phyloP scores from a whole-genome alignment of 2,113 vertebrate species.

The Thamnaconus septentrionalis region DNA sequence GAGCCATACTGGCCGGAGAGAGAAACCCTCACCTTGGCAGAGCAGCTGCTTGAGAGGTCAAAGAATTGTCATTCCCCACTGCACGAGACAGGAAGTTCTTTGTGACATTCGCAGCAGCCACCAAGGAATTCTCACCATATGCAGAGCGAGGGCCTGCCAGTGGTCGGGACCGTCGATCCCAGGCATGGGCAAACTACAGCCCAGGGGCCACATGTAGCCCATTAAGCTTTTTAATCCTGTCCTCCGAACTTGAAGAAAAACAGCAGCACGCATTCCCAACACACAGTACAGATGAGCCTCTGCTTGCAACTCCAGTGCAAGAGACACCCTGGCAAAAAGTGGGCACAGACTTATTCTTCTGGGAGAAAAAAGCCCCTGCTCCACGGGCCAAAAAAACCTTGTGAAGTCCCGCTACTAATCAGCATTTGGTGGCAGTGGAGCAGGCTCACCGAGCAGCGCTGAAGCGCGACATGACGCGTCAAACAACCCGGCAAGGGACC shows the following conservation, averaged over 20 bases:
- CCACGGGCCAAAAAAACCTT: no score
- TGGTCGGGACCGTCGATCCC: neutral
- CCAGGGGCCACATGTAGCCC: no score
- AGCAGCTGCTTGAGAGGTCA: slow-evolving; percentile 11
- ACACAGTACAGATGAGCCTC: neutral
- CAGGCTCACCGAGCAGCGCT: no score
- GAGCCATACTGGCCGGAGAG: neutral
- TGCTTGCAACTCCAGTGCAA: neutral
- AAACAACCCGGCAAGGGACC: no score
- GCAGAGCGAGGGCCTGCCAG: neutral
- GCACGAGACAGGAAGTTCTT: slow-evolving; percentile 1
- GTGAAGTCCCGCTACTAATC: no score
- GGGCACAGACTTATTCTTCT: slow-evolving; percentile 5
- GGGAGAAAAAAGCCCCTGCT: slow-evolving; percentile 1
- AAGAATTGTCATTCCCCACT: neutral
- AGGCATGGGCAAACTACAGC: no score
- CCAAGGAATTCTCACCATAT: slow-evolving; percentile 4
- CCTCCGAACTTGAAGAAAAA: neutral
- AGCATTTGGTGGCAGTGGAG: no score
- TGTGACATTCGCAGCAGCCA: neutral
- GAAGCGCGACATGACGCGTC: no score
- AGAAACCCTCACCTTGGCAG: neutral
- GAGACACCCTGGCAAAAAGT: slow-evolving; percentile 10
- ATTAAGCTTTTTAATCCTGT: no score
- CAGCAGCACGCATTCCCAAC: slow-evolving; percentile 4